Evolutionary conservation across 2,888 invertebrate species (phyloP).

Genomic region (Neoscelio sp.): DNA sequence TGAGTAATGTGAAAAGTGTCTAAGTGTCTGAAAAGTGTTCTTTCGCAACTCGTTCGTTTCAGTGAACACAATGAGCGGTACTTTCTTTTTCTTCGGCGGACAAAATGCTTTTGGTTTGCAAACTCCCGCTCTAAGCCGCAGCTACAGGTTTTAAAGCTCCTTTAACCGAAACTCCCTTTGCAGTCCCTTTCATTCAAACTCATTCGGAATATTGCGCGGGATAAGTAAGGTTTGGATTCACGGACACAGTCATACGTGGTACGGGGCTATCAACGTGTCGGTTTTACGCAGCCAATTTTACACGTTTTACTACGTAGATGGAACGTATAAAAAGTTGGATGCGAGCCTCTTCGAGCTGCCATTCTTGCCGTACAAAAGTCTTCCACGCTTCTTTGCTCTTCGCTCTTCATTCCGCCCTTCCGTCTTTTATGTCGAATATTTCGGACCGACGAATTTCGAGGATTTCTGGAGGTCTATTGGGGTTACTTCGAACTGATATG

Average conservation of each 20-base stretch:
- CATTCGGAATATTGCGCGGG: slow-evolving; percentile 41
- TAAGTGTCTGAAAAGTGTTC: slow-evolving; percentile 39
- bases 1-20: slow-evolving; percentile 48
- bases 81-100: slow-evolving; percentile 42
- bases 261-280: slow-evolving; percentile 8
- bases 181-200: slow-evolving; percentile 34
- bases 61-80: slow-evolving; percentile 31
- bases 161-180: slow-evolving; percentile 60
- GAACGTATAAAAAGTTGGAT: slow-evolving; percentile 35
- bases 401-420: slow-evolving; percentile 1
- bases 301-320: slow-evolving; percentile 33
- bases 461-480: slow-evolving; percentile 11
- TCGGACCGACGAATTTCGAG: slow-evolving; percentile 18
- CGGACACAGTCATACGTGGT: slow-evolving; percentile 16
- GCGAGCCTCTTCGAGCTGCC: slow-evolving; percentile 23
- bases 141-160: slow-evolving; percentile 55
- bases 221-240: slow-evolving; percentile 40
- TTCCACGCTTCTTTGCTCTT: slow-evolving; percentile 10
- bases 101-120: slow-evolving; percentile 58
- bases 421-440: slow-evolving; percentile 27
- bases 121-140: slow-evolving; percentile 53
- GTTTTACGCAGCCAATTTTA: slow-evolving; percentile 43
- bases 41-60: slow-evolving; percentile 41
- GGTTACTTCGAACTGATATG: slow-evolving; percentile 17
- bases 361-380: slow-evolving; percentile 17